phyloP scores from a whole-genome alignment of 2,797 vertebrate genomes.

The Myotis daubentonii region DNA sequence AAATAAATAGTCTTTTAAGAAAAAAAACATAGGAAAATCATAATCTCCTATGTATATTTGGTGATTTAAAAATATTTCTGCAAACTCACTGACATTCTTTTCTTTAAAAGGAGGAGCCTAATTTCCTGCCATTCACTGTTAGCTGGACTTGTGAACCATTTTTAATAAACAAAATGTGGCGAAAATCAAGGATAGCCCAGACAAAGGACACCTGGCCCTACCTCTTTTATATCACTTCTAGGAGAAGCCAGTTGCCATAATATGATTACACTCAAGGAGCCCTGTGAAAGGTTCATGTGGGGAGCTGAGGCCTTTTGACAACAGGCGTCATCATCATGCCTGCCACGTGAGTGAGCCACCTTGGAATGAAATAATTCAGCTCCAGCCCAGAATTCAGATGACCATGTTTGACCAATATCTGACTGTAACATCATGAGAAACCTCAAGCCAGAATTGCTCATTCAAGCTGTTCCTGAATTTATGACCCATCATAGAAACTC shows the following conservation, averaged over 20 bases:
- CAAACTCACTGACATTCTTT: not conserved
- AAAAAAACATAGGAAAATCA: not conserved
- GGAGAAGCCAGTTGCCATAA: not conserved
- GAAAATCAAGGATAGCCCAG: not conserved
- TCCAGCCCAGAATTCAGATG: not conserved
- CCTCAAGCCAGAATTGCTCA: not conserved
- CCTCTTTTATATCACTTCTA: not conserved
- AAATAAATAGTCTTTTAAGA: not conserved
- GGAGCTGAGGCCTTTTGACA: not conserved
- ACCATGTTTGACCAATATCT: not conserved
- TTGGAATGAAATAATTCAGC: not conserved
- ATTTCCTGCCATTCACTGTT: not conserved
- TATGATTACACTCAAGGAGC: not conserved
- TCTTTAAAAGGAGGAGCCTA: not conserved
- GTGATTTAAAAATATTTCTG: not conserved
- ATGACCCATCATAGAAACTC: not conserved
- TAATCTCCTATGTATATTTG: not conserved
- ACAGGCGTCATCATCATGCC: not conserved
- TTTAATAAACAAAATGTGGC: not conserved
- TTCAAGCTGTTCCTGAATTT: not conserved
- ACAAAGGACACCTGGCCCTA: not conserved
- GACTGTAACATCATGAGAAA: not conserved
- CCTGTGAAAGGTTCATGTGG: not conserved
- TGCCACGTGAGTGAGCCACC: not conserved
- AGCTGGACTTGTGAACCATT: not conserved